Percentiles rank a stretch among this genome's conserved stretches.
These are phyloP conservation scores for Petrocephalus microphthalmus DNA, from an alignment of 2,113 vertebrate genomes.

Conservation along the genomic window DNA sequence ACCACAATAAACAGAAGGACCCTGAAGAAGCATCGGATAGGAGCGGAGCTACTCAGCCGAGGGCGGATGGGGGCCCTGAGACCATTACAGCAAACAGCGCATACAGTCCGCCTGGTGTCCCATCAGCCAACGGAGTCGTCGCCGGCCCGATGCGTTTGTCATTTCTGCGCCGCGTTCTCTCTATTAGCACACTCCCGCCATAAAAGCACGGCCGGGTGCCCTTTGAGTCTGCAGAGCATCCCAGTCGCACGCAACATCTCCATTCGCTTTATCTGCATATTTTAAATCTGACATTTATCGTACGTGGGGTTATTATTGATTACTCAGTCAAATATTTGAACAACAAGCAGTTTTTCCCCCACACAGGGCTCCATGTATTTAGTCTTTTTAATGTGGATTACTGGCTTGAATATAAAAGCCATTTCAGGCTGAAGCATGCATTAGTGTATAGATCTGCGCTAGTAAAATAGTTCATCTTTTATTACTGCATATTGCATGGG, in stretches of 20 bases:
- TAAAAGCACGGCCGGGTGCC: neutral
- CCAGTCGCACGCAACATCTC: neutral
- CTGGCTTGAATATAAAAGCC: neutral
- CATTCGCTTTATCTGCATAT: neutral
- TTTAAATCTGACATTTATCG: constrained; percentile 6
- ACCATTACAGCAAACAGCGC: neutral
- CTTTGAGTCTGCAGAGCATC: neutral
- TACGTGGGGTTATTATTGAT: constrained; percentile 1
- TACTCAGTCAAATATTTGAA: constrained; percentile 7
- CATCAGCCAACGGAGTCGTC: neutral
- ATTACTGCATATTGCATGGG: neutral
- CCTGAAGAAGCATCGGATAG: neutral
- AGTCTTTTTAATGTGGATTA: neutral
- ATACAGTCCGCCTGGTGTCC: neutral
- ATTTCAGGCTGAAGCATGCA: neutral
- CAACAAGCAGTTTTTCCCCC: neutral
- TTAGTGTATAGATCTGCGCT: neutral
- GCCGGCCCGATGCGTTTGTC: neutral
- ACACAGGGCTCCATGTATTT: neutral
- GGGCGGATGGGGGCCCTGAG: neutral
- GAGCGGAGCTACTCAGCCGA: neutral
- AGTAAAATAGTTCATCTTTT: neutral
- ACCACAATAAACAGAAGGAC: neutral
- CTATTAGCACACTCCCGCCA: neutral
- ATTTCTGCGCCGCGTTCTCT: neutral